Evolutionary conservation across 2,888 invertebrate species (phyloP), one percentile per base, ranked within the genome.

Genomic region (Frankliniella intonsa): DNA sequence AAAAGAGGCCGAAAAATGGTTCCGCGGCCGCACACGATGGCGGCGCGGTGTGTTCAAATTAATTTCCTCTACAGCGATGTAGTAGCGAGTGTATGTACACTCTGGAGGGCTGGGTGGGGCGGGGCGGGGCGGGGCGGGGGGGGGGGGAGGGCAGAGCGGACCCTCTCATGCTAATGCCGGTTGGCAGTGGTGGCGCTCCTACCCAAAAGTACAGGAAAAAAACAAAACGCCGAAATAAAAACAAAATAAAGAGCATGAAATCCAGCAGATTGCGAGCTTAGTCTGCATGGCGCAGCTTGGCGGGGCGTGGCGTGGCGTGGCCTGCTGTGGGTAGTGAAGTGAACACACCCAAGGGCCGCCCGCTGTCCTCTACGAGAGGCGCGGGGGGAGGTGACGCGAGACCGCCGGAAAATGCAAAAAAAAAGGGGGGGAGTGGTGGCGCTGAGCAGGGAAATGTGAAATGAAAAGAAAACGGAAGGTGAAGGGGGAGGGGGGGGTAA

Each of bases 221-320:
- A 38, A 38, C 5, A 38, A 62, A 62, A 62, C 17, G 5, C 38
- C 38, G 38, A 62, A 62, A 62, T 62, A 14, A 62, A 62, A 62
- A 62, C n/a, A 62, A 62, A 62, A 38, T 38, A 62, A 62, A n/a
- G 62, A n/a, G 62, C 62, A n/a, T 38, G 62, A 14, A 62, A 62
- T 62, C 62, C 62, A n/a, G 62, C 62, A 62, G 62, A 62, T 62
- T 62, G 62, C 62, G 62, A 62, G 62, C 62, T 62, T 62, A 62
- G 62, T 62, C 62, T 62, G 62, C 62, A 62, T 62, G 62, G 62
- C 62, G 62, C 62, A 5, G 62, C 62, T 55, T 17, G 17, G 14
- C 55, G 55, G 17, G 62, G 62, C 62, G 14, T n/a, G 62, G 7
- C 62, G 19, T 5, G 14, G 17, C n/a, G n/a, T n/a, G n/a, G 14